Base-by-base conservation (phyloP, 1,140 invertebrate species). In the Onthophagus taurus region DNA sequence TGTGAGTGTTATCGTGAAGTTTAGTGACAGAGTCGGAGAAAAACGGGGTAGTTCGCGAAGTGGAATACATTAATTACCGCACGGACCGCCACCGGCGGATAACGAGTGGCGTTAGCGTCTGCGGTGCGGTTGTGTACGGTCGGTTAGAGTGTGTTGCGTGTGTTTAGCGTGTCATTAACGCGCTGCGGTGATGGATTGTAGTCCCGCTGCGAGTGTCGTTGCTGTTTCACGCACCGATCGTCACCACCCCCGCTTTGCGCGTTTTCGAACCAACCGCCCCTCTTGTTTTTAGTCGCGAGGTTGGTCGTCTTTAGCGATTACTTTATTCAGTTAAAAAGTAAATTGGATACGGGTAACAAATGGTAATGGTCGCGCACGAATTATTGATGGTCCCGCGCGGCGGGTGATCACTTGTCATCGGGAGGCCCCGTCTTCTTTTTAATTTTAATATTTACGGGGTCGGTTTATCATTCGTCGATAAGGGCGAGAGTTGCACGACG, bases 141-240 rank as follows among this genome's bases (percentile, higher is more conserved):
- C 26, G 47, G 36, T 31, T 51, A 44, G 45, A 44, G 47, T 8
- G 43, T 47, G 52, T 54, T 49, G 54, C 54, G 58, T 60, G 58
- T 49, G 54, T 60, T 60, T 60, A 58, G 58, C 55, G 53, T 60
- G 56, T 60, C 58, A 60, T 60, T 60, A 60, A 52, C 58, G 56
- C 51, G 41, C 43, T 46, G 33, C 39, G 35, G 56, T 60, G 58
- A 60, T 60, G 58, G 56, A 60, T 60, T 53, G 58, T 49, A 56
- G 52, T 49, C 47, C 51, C 51, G 47, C 53, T 59, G 58, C 50
- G 39, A 47, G 47, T 57, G 58, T 58, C 55, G 58, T 60, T 51
- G 44, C 48, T 46, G 53, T 59, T 57, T 59, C 55, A 55, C 57
- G 55, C 55, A 55, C 54, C 56, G 54, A 58, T 59, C 55, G 56